Conservation (phyloP, 2,888 invertebrate species). For the Luffia ferchaultella region DNA sequence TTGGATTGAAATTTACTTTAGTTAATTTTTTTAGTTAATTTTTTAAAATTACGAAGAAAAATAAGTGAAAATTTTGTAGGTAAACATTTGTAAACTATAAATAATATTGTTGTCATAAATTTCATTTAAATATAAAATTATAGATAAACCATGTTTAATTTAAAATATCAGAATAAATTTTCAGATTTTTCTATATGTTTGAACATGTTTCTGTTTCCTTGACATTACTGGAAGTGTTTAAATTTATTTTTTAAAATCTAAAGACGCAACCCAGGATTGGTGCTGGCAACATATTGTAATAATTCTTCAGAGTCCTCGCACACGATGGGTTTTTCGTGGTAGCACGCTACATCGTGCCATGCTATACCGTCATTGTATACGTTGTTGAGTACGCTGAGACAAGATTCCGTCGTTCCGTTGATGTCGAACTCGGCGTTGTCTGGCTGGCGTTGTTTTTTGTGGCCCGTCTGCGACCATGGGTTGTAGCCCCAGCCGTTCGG, state of each 20-base stretch:
- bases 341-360: conserved; percentile 94
- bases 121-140: too few relatives aligned
- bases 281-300: conserved; percentile 83
- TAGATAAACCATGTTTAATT: too few relatives aligned
- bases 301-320: conserved; percentile 92
- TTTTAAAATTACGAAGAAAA: too few relatives aligned
- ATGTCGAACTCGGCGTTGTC: conserved; percentile 93
- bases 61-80: too few relatives aligned
- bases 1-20: too few relatives aligned
- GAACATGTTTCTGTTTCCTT: too few relatives aligned
- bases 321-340: conserved; percentile 91
- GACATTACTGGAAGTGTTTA: background rate
- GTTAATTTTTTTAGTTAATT: too few relatives aligned
- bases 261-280: conserved; percentile 84
- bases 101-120: too few relatives aligned
- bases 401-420: conserved; percentile 87
- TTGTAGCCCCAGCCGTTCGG: conserved; percentile 82
- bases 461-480: conserved; percentile 90
- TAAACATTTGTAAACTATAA: too few relatives aligned
- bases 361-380: conserved; percentile 94
- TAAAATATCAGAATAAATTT: too few relatives aligned
- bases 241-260: conserved; percentile 45
- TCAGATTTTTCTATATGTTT: too few relatives aligned
- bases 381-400: conserved; percentile 87
- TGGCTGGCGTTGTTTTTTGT: conserved; percentile 88